Evolutionary conservation across 1,140 invertebrate genomes (phyloP).

Genomic region (Heliconius himera): DNA sequence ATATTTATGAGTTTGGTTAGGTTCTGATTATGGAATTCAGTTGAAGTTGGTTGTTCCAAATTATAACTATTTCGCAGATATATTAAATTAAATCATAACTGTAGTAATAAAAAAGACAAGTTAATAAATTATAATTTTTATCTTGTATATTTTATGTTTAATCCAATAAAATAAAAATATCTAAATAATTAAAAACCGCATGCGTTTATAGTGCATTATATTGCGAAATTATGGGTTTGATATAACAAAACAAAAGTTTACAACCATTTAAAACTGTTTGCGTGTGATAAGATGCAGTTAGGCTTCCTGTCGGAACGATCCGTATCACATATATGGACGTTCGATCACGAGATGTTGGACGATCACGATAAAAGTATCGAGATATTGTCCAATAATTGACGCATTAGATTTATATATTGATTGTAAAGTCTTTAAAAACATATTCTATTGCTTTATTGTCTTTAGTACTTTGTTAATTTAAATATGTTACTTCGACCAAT

Average conservation of each 20-base stretch:
- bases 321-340: slow-evolving; percentile 21
- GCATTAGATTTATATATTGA: slow-evolving; percentile 17
- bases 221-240: not conserved
- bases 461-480: not conserved
- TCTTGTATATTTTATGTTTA: not conserved
- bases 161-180: not conserved
- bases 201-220: not conserved
- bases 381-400: slow-evolving; percentile 24
- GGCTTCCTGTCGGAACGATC: slow-evolving; percentile 4
- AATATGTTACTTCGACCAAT: not conserved
- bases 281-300: slow-evolving; percentile 18
- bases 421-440: not conserved
- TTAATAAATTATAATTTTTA: no score
- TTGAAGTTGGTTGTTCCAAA: no score
- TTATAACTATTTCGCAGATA: no score
- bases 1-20: no score
- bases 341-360: not conserved
- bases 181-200: not conserved
- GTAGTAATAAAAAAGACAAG: no score
- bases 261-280: slow-evolving; percentile 10
- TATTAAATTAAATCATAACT: no score
- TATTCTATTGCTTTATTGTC: not conserved
- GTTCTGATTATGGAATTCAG: no score
- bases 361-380: slow-evolving; percentile 23
- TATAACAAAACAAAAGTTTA: not conserved